phyloP scores from a whole-genome alignment of 2,113 vertebrate species.

The Turnix velox region DNA sequence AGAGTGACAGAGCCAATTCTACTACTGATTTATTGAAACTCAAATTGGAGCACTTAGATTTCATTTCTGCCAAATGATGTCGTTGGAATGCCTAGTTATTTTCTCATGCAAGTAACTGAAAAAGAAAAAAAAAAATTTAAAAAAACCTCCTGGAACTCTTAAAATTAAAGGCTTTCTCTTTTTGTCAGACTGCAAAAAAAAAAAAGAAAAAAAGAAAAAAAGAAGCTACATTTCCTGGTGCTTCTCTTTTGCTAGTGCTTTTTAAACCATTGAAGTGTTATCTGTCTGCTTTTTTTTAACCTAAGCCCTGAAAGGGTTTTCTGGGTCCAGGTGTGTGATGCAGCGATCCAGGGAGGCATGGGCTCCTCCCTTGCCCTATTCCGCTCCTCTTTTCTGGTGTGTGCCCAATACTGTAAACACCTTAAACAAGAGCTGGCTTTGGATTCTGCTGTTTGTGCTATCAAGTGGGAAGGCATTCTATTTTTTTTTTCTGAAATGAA shows the following conservation, averaged over 20 bases:
- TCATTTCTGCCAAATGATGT: constrained; percentile 57
- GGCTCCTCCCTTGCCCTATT: not conserved
- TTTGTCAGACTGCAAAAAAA: not conserved
- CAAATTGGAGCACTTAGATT: constrained; percentile 22
- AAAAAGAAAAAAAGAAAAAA: too few species aligned
- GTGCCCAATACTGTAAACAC: constrained; percentile 29
- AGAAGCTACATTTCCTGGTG: not conserved
- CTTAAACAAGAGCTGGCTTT: constrained; percentile 48
- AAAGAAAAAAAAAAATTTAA: not conserved
- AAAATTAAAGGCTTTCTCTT: constrained; percentile 18
- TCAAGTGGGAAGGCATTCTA: constrained; percentile 68
- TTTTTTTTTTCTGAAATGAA: constrained; percentile 73
- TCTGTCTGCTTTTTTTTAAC: not conserved
- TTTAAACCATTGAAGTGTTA: not conserved
- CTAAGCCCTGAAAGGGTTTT: not conserved
- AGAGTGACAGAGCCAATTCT: constrained; percentile 59
- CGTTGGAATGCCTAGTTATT: constrained; percentile 65
- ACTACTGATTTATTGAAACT: constrained; percentile 63
- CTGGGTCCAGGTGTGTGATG: not conserved
- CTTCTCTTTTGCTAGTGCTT: not conserved
- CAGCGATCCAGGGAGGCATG: not conserved
- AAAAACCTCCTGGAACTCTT: not conserved
- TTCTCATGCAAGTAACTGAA: constrained; percentile 52
- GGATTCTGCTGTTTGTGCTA: constrained; percentile 24
- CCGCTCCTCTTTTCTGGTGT: not conserved